These are phyloP conservation scores for Stegodyphus dumicola DNA, from an alignment of 1,140 invertebrate species.

Conservation along the genomic window DNA sequence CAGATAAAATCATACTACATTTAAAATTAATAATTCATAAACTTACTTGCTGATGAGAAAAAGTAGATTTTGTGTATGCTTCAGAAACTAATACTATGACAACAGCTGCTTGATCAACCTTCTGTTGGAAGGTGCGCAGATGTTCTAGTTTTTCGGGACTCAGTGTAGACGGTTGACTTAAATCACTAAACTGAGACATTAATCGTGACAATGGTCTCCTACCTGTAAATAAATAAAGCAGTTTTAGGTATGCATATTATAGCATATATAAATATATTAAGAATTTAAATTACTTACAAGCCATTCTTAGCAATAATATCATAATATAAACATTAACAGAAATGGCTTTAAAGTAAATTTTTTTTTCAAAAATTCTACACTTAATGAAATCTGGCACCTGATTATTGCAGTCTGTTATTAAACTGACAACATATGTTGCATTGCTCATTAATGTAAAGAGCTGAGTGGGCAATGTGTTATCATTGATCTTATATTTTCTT, in stretches of 20 bases:
- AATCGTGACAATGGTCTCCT: conserved; percentile 57
- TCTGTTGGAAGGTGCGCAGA: conserved; percentile 67
- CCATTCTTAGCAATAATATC: no score
- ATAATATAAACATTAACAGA: no score
- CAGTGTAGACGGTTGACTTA: conserved; percentile 52
- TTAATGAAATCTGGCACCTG: no score
- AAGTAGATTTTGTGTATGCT: conserved; percentile 67
- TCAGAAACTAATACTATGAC: conserved; percentile 68
- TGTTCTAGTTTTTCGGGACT: conserved; percentile 62
- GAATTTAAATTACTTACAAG: not conserved
- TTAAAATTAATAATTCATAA: no score
- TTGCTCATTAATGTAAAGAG: no score
- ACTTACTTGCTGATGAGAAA: conserved; percentile 69
- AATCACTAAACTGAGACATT: conserved; percentile 60
- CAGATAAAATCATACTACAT: no score
- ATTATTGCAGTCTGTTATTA: no score
- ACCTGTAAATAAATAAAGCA: conserved; percentile 2
- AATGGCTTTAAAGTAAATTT: no score
- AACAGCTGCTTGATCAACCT: conserved; percentile 68
- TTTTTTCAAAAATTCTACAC: no score
- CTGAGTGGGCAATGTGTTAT: no score
- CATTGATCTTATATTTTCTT: no score
- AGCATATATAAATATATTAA: not conserved
- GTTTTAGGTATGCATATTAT: not conserved
- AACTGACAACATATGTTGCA: no score